A percentile compares a stretch with the other conserved stretches of the same genome.
These are phyloP conservation scores for Montipora capricornis DNA, from an alignment of 64 coral and sea anemone species.

Conservation along the genomic window DNA sequence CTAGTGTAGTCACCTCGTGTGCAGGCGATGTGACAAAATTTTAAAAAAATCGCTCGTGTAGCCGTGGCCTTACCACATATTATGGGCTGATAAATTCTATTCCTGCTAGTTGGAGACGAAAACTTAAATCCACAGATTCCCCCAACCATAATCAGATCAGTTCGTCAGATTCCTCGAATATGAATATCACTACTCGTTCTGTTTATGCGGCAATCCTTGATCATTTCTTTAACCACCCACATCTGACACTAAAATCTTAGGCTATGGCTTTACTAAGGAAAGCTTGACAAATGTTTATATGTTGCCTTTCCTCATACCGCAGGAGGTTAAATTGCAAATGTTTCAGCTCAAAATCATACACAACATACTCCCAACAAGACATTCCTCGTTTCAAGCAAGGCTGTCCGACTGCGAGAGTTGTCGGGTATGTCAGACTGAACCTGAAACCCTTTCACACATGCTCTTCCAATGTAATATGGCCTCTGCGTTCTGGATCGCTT, in stretches of 20 bases:
- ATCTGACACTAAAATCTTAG: conserved; percentile 18
- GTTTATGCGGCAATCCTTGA: no score
- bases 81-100: no score
- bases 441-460: conserved; percentile 12
- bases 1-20: no score
- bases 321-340: conserved; percentile 34
- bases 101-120: no score
- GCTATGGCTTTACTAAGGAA: conserved; percentile 20
- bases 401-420: background rate
- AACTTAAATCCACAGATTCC: no score
- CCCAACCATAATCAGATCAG: no score
- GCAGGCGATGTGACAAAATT: no score
- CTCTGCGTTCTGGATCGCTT: background rate
- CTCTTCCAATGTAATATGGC: background rate
- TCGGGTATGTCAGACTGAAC: background rate
- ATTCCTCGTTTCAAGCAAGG: background rate
- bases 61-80: no score
- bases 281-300: conserved; percentile 10
- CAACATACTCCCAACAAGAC: conserved; percentile 6
- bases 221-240: background rate
- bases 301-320: conserved; percentile 7
- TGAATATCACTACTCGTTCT: no score
- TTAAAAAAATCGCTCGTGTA: no score
- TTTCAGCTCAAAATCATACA: conserved; percentile 13
- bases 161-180: no score